Evolutionary conservation across 2,888 invertebrate species (phyloP), one percentile per base, ranked within the genome.

Genomic region (Sphaeridia pumilis): DNA sequence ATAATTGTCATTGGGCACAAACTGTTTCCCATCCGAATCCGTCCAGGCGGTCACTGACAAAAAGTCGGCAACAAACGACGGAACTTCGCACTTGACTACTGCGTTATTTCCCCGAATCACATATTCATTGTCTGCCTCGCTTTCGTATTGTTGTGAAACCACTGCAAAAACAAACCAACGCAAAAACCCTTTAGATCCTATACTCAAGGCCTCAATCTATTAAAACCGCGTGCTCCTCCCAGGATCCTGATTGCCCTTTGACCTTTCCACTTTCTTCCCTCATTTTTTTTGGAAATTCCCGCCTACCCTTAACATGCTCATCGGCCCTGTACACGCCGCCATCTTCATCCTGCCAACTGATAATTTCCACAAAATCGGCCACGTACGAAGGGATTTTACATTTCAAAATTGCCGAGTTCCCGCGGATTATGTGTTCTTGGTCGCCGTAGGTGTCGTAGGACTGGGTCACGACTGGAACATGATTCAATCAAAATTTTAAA

Each of bases 311-410:
- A 26, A 42, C 36, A 28, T 46, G 55, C 27, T 45, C 46, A 21
- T 46, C 52, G n/a, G 48, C 45, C n/a, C 51, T 38, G 45, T 58
- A 63, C 41, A 58, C 49, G 52, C 55, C 72, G 49, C 73, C 75
- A 58, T 71, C 69, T 63, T 73, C 71, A 66, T 74, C 73, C 56
- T 71, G 70, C 88, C 88, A 89, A 60, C 84, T 82, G 70, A 87
- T 83, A 50, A 93, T 89, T 70, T 82, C 82, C 49, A 93, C 86
- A 73, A 89, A 90, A 75, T 92, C 90, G 41, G 87, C 83, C 54
- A 88, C 87, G 71, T 87, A 89, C 59, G 86, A 85, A 24, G 89
- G 88, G 66, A 89, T 87, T 68, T 84, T 87, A 74, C 88, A 89
- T 72, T 87, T 88, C 45, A 89, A 73, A 54, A 88, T 83, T 14